Evolutionary conservation across 2,113 vertebrate species (phyloP), one percentile per base, ranked within the genome.

Genomic region (Dromaius novaehollandiae): DNA sequence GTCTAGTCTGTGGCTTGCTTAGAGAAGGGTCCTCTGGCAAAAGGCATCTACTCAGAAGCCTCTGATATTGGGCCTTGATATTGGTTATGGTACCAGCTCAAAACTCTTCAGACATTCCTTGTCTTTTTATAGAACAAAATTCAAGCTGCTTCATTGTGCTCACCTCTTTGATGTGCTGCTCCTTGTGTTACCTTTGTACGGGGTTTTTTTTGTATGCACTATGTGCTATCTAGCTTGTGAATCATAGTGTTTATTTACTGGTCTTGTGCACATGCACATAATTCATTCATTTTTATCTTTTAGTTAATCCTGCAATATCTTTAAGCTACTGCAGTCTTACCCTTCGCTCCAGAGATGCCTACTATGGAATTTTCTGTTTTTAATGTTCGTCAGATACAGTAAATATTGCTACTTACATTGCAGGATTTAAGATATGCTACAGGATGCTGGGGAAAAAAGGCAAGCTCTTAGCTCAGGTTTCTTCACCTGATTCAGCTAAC

Each of bases 31-130:
- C 7, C 13, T 1, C 0, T 16, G 8, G 2, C 58, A 32, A 9
- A 53, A 79, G 20, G 7, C 3, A 25, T 1, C 0, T 30, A 17
- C 17, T 40, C 20, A 5, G 1, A 18, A 76, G 32, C 60, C 6
- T 76, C 38, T 77, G n/a, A 7, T 65, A 10, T 11, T 50, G 5
- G 0, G 0, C 21, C 11, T 53, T 86, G 38, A 24, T 4, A 0
- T 19, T 77, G 53, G 7, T 74, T 80, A 34, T 25, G 34, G 6
- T 38, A 48, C 14, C 53, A 14, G 73, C 22, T 36, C 9, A 50
- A 90, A 58, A 40, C 3, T 73, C 83, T 82, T 55, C 42, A 50
- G 71, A 55, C 3, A 30, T 30, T 3, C 1, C 9, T 64, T 70
- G 12, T 55, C 6, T 36, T 86, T 81, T 56, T 36, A 21, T 11